phyloP scores from a whole-genome alignment of 92 coral and sea anemone species.

The Paramuricea clavata region DNA sequence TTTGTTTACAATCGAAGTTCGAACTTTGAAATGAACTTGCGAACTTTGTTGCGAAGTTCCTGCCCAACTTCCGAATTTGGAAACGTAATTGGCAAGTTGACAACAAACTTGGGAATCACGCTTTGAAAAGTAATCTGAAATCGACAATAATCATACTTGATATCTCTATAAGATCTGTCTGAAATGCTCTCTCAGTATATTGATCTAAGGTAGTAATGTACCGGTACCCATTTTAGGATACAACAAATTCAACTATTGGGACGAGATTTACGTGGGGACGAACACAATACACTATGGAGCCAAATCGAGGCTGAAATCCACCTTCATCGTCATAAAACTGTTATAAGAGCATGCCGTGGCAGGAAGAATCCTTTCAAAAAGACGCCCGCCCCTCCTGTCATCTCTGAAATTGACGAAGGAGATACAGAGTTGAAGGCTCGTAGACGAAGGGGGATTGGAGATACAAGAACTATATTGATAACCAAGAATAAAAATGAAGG shows the following conservation, averaged over 20 bases:
- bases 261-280: conserved; percentile 93
- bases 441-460: conserved; percentile 96
- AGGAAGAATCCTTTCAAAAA: conserved; percentile 94
- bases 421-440: conserved; percentile 82
- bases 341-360: conserved; percentile 97
- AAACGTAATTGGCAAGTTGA: too few species aligned
- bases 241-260: conserved; percentile 98
- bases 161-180: background rate
- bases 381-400: conserved; percentile 94
- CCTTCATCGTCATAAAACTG: conserved; percentile 96
- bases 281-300: conserved; percentile 94
- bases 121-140: too few species aligned
- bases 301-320: conserved; percentile 99
- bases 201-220: background rate
- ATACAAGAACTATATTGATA: conserved; percentile 86
- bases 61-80: too few species aligned
- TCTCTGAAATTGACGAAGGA: conserved; percentile 65
- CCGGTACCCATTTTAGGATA: conserved; percentile 74
- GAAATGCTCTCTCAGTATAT: background rate
- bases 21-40: too few species aligned
- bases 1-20: too few species aligned
- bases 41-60: too few species aligned
- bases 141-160: background rate
- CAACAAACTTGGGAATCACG: background rate
- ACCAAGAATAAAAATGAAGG: conserved; percentile 91